Conservation (phyloP, 2,888 invertebrate genomes). For the Pelosia muscerda region DNA sequence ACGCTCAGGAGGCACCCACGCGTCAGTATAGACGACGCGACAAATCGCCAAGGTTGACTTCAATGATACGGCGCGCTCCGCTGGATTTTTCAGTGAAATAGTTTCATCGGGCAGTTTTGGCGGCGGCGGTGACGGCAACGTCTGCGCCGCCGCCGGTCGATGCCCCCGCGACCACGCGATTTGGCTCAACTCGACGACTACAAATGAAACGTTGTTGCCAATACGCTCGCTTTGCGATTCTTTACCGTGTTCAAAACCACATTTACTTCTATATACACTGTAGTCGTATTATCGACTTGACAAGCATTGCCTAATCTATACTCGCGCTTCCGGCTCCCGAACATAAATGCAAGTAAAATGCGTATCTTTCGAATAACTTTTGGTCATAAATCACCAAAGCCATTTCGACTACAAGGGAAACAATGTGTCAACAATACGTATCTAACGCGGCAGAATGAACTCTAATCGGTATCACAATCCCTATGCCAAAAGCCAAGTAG, state of each 20-base stretch:
- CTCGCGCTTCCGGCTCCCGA: slow-evolving; percentile 10
- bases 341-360: slow-evolving; percentile 33
- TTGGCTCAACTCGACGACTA: slow-evolving; percentile 74
- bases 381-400: slow-evolving; percentile 25
- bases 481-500: slow-evolving; percentile 69
- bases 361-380: slow-evolving; percentile 21
- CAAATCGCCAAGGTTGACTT: slow-evolving; percentile 84
- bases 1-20: slow-evolving; percentile 79
- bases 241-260: slow-evolving; percentile 36
- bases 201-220: slow-evolving; percentile 71
- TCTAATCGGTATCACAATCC: slow-evolving; percentile 58
- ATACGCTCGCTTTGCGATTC: slow-evolving; percentile 48
- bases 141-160: slow-evolving; percentile 83
- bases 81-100: slow-evolving; percentile 85
- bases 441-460: slow-evolving; percentile 53
- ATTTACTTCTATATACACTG: slow-evolving; percentile 37
- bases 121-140: slow-evolving; percentile 81
- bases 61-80: slow-evolving; percentile 79
- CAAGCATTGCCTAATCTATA: slow-evolving; percentile 9
- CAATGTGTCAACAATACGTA: slow-evolving; percentile 54
- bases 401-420: slow-evolving; percentile 32
- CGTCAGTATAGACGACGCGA: slow-evolving; percentile 80
- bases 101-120: slow-evolving; percentile 77
- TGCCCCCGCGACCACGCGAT: slow-evolving; percentile 82
- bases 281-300: slow-evolving; percentile 15